These are phyloP conservation scores for Drosophila birchii DNA, from an alignment of 2,888 invertebrate species.

Conservation along the genomic window DNA sequence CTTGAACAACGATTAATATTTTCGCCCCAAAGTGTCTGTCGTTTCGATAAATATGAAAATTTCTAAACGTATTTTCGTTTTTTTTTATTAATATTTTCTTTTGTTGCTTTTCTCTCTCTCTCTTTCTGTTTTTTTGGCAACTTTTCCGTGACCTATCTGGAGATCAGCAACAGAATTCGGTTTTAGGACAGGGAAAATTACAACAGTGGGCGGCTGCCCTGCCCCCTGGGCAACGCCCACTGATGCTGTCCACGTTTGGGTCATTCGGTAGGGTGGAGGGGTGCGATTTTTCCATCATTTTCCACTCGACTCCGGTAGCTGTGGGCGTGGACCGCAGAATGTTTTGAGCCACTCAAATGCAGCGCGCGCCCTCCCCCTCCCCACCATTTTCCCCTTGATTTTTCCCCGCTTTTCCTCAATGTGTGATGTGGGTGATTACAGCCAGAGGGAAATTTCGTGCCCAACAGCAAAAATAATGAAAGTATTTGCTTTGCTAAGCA, in stretches of 20 bases:
- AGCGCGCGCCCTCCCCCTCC: too few species aligned
- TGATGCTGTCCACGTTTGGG: constrained; percentile 41
- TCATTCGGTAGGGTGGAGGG: constrained; percentile 9
- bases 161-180: constrained; percentile 71
- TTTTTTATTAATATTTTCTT: not conserved
- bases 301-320: constrained; percentile 21
- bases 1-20: constrained; percentile 6
- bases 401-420: constrained; percentile 30
- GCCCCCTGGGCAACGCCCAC: constrained; percentile 8
- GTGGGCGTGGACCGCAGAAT: constrained; percentile 72
- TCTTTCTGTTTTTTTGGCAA: constrained; percentile 1
- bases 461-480: constrained; percentile 80
- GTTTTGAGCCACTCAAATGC: constrained; percentile 80
- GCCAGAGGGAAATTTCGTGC: constrained; percentile 77
- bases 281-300: constrained; percentile 12
- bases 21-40: not conserved
- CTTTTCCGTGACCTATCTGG: constrained; percentile 81
- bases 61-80: constrained; percentile 16
- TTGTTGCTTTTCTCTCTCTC: not conserved
- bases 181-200: constrained; percentile 13
- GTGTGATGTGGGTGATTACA: constrained; percentile 38
- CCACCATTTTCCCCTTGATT: constrained; percentile 9
- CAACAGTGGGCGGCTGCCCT: constrained; percentile 5
- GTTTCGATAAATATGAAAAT: constrained; percentile 37
- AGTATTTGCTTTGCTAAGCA: constrained; percentile 82